phyloP scores from a whole-genome alignment of 2,113 vertebrate genomes.

The Clarias macrocephalus region DNA sequence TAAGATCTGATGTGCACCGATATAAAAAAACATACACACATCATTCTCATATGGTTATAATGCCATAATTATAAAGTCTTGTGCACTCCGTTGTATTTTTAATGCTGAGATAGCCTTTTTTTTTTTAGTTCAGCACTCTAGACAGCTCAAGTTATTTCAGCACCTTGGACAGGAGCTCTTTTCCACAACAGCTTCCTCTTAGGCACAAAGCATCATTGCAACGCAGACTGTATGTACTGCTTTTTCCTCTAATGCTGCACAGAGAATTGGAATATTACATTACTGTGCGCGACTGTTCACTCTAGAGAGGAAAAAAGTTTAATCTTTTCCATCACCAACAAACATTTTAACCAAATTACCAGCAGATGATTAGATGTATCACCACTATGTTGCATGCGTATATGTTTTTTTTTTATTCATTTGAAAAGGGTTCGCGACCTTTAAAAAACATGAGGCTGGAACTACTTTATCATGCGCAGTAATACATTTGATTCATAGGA shows the following conservation, averaged over 20 bases:
- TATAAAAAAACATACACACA: neutral
- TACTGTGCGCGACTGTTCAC: neutral
- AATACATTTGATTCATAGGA: slow-evolving; percentile 14
- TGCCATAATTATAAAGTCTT: neutral
- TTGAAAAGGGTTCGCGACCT: neutral
- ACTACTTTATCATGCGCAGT: slow-evolving; percentile 47
- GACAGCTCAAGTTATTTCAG: slow-evolving; percentile 59
- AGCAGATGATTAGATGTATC: neutral
- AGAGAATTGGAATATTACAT: neutral
- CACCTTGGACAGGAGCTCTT: slow-evolving; percentile 60
- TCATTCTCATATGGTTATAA: neutral
- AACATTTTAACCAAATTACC: neutral
- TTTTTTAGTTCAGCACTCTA: slow-evolving; percentile 53
- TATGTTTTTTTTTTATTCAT: neutral
- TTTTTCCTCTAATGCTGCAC: slow-evolving; percentile 13
- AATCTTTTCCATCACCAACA: neutral
- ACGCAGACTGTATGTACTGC: neutral
- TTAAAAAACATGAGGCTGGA: neutral
- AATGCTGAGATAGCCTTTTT: neutral
- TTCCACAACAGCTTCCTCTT: neutral
- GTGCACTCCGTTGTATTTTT: neutral
- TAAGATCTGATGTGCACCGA: neutral
- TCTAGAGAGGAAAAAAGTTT: neutral
- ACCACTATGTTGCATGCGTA: too few relatives aligned
- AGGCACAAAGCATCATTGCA: neutral